phyloP scores from a whole-genome alignment of 2,888 invertebrate species.

The Tipula helvola region DNA sequence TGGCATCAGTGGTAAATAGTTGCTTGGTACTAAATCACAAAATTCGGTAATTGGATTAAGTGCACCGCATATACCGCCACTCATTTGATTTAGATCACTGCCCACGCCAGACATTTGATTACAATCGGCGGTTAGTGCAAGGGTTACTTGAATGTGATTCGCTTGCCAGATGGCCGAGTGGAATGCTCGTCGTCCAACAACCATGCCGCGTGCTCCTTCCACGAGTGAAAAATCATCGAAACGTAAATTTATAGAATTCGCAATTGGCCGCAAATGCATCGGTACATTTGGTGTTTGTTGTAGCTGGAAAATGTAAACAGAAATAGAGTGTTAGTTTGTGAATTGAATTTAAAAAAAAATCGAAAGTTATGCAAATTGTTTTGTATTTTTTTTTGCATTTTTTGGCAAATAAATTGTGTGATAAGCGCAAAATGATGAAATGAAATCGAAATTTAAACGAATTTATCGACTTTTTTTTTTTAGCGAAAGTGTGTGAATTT shows the following conservation, averaged over 20 bases:
- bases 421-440: background rate
- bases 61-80: slow-evolving; percentile 55
- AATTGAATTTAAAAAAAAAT: background rate
- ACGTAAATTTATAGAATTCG: slow-evolving; percentile 57
- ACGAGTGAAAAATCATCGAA: slow-evolving; percentile 59
- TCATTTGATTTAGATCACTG: slow-evolving; percentile 40
- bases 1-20: slow-evolving; percentile 44
- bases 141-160: slow-evolving; percentile 51
- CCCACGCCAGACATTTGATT: slow-evolving; percentile 41
- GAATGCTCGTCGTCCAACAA: slow-evolving; percentile 59
- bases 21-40: slow-evolving; percentile 60
- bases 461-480: background rate
- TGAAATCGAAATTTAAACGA: background rate
- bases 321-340: background rate
- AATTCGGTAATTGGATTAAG: slow-evolving; percentile 68
- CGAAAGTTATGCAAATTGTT: background rate
- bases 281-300: slow-evolving; percentile 60
- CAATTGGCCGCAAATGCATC: slow-evolving; percentile 53
- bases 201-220: slow-evolving; percentile 40
- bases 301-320: slow-evolving; percentile 34
- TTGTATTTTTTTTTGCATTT: background rate
- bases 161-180: slow-evolving; percentile 59
- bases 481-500: background rate
- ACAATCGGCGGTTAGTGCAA: slow-evolving; percentile 48
- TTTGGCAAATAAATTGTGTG: background rate